These are phyloP conservation scores for Lycodopsis pacificus DNA, from an alignment of 2,797 vertebrate species.

Conservation along the genomic window DNA sequence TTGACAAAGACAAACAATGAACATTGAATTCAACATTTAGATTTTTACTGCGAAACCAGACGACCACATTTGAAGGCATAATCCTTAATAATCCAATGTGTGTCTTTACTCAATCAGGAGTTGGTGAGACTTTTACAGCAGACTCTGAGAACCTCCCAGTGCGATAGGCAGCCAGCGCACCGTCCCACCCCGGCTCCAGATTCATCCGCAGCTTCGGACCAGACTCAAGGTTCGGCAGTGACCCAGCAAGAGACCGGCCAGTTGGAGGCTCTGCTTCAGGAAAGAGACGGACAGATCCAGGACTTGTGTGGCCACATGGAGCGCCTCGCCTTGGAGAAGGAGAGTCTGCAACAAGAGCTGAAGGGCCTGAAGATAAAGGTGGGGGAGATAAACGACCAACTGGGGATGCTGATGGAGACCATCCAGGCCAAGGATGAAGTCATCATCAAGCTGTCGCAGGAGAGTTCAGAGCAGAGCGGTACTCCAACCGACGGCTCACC, in stretches of 20 bases:
- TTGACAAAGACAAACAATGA: neutral
- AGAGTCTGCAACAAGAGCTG: constrained; percentile 90
- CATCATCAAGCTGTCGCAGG: constrained; percentile 93
- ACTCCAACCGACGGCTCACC: constrained; percentile 54
- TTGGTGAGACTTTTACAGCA: constrained; percentile 96
- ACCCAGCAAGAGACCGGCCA: constrained; percentile 62
- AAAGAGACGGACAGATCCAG: constrained; percentile 90
- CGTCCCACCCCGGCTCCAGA: constrained; percentile 71
- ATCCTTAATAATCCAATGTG: neutral
- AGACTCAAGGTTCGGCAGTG: neutral
- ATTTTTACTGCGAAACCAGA: neutral
- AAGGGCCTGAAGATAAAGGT: constrained; percentile 90
- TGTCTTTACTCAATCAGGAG: constrained; percentile 82
- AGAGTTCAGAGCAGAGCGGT: constrained; percentile 78
- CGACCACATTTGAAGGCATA: neutral
- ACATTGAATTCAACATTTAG: neutral
- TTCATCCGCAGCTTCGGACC: constrained; percentile 28
- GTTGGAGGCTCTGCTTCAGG: constrained; percentile 82
- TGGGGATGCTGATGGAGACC: constrained; percentile 97
- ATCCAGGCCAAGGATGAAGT: constrained; percentile 98
- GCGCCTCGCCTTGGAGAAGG: constrained; percentile 89
- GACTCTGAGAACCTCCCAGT: constrained; percentile 93
- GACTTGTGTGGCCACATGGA: constrained; percentile 91
- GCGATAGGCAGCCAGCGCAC: constrained; percentile 82
- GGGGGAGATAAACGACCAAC: constrained; percentile 91